phyloP scores from a whole-genome alignment of 2,797 vertebrate species.

The Periparus ater region DNA sequence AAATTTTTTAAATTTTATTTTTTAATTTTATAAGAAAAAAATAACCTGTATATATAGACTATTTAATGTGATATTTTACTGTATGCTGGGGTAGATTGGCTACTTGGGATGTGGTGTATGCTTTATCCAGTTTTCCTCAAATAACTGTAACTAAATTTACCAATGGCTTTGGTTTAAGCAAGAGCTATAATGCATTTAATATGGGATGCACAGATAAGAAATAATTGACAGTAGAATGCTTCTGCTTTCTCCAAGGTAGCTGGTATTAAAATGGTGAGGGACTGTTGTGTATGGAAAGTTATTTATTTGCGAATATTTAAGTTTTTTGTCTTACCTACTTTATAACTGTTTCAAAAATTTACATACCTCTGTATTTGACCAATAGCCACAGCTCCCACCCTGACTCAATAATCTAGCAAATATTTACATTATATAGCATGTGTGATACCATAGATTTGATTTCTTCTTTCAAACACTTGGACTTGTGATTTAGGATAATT shows the following conservation, averaged over 20 bases:
- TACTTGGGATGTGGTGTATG: neutral
- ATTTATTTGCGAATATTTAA: neutral
- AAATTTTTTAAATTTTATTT: too few species aligned
- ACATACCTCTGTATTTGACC: neutral
- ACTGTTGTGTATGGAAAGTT: neutral
- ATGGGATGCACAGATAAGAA: neutral
- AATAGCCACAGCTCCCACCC: neutral
- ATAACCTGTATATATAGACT: neutral
- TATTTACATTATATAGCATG: neutral
- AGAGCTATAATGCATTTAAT: neutral
- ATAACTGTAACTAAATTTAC: neutral
- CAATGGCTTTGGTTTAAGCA: neutral
- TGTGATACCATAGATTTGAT: neutral
- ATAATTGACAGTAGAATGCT: neutral
- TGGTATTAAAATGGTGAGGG: neutral
- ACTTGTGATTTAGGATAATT: neutral
- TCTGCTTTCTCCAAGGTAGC: neutral
- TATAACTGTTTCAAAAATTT: neutral
- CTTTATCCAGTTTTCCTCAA: neutral
- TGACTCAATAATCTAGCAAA: neutral
- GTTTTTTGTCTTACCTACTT: neutral
- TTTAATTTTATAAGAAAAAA: neutral
- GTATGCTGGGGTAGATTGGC: neutral
- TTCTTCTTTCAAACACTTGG: neutral
- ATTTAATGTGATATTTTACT: neutral